Conservation (phyloP, 23 tunicate species). For the Halocynthia aurantium region DNA sequence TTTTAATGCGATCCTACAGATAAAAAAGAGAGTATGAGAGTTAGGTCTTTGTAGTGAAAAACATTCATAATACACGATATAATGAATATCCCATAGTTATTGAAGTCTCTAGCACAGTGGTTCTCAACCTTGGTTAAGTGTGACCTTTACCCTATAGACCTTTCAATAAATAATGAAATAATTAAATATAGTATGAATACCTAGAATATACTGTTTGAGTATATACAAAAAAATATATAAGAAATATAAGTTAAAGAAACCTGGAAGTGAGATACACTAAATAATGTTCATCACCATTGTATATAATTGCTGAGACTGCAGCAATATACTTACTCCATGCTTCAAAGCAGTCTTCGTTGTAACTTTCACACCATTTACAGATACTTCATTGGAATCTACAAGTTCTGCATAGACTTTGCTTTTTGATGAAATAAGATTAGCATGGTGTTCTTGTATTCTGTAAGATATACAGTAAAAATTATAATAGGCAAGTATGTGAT, state of each 20-base stretch:
- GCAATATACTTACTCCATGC: constrained; percentile 45
- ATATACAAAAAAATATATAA: too few species aligned
- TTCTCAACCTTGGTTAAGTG: not conserved
- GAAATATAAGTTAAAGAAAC: too few species aligned
- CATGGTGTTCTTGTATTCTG: constrained; percentile 65
- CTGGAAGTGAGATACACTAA: too few species aligned
- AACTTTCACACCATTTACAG: constrained; percentile 44
- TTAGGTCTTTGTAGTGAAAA: not conserved
- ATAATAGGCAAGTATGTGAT: too few species aligned
- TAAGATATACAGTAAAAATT: not conserved
- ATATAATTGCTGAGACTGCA: too few species aligned
- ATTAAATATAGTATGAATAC: too few species aligned
- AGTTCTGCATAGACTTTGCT: constrained; percentile 39
- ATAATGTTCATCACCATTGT: too few species aligned
- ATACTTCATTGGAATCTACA: constrained; percentile 31
- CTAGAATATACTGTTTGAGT: too few species aligned
- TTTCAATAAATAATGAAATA: too few species aligned
- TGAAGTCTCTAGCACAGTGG: not conserved
- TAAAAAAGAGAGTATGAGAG: not conserved
- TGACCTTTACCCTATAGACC: too few species aligned
- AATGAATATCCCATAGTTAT: too few species aligned
- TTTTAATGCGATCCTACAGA: constrained; percentile 59
- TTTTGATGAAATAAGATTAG: constrained; percentile 20
- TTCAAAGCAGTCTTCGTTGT: constrained; percentile 27
- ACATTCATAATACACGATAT: too few species aligned